Conservation (phyloP, 2,113 vertebrate species). For the Ramphastos sulfuratus region DNA sequence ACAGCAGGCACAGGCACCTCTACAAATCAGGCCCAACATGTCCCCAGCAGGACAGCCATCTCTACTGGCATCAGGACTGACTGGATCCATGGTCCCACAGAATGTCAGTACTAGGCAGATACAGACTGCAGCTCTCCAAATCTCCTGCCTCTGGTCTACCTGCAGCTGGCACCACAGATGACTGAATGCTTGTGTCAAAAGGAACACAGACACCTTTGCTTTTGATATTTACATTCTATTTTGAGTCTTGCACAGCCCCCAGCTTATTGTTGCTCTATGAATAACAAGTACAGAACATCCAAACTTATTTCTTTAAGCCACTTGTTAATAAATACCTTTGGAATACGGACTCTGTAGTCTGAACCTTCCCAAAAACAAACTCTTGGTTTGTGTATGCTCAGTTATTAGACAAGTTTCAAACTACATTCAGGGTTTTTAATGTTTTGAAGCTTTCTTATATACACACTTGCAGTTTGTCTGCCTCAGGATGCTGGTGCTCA, state of each 20-base stretch:
- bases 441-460: not conserved
- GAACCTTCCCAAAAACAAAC: not conserved
- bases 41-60: not conserved
- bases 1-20: not conserved
- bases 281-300: not conserved
- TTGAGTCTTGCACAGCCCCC: not conserved
- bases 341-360: not conserved
- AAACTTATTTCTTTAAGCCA: not conserved
- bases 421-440: not conserved
- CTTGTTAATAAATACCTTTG: not conserved
- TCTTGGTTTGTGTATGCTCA: not conserved
- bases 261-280: not conserved
- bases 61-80: accelerated
- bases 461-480: not conserved
- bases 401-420: not conserved
- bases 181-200: not conserved
- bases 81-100: not conserved
- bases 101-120: accelerated
- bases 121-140: not conserved
- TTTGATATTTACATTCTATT: not conserved
- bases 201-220: not conserved
- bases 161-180: not conserved
- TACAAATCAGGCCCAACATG: not conserved
- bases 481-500: not conserved
- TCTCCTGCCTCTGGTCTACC: not conserved